These are phyloP conservation scores for Puffinus mauretanicus DNA, from an alignment of 2,113 vertebrate genomes.

Conservation along the genomic window DNA sequence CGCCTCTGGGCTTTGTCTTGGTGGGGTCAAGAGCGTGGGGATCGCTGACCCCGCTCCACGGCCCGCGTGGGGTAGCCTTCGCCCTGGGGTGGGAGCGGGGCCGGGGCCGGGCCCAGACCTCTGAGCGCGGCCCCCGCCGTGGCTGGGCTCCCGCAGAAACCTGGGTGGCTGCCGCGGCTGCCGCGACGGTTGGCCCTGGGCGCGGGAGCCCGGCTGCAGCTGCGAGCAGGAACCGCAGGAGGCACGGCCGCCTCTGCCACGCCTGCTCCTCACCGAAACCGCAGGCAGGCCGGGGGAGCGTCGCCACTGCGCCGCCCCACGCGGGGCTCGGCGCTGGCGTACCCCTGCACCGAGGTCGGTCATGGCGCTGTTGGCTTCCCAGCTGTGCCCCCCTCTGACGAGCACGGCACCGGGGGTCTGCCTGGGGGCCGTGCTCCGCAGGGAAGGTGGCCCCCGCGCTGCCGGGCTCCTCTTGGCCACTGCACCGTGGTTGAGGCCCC, in stretches of 20 bases:
- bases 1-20: background rate
- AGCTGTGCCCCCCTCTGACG: fast-evolving
- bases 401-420: background rate
- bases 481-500: background rate
- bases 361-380: background rate
- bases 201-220: too few species aligned
- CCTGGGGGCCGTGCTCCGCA: background rate
- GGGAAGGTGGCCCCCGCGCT: fast-evolving
- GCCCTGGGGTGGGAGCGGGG: background rate
- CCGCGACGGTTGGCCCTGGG: too few species aligned
- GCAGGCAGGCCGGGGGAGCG: fast-evolving
- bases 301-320: fast-evolving
- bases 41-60: background rate
- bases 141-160: background rate
- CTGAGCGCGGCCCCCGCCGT: background rate
- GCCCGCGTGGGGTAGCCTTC: background rate
- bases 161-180: too few species aligned
- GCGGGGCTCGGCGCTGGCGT: background rate
- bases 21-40: background rate
- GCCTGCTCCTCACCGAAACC: background rate
- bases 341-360: background rate
- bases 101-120: background rate
- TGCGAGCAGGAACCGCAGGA: too few species aligned
- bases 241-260: too few species aligned
- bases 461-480: background rate